These are phyloP conservation scores for Caenorhabditis brenneri DNA, from an alignment of 1,140 invertebrate genomes.

Conservation along the genomic window DNA sequence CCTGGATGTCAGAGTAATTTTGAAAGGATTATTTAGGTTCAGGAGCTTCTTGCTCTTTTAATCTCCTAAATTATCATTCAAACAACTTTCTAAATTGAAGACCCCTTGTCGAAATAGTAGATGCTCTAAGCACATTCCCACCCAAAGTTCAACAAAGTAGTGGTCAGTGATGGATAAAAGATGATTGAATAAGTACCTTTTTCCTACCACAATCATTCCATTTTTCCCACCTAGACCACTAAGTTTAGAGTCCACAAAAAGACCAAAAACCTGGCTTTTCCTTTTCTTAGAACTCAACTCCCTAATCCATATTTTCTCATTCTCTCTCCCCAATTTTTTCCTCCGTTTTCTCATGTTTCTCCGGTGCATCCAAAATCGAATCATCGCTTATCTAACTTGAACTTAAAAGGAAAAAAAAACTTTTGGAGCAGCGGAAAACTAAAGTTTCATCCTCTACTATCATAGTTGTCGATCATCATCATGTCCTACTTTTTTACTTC, in stretches of 20 bases:
- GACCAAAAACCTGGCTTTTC: slow-evolving; percentile 9
- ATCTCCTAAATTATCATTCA: too few relatives aligned
- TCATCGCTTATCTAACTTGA: not conserved
- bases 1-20: too few relatives aligned
- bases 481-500: slow-evolving; percentile 2
- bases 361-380: not conserved
- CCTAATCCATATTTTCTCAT: not conserved
- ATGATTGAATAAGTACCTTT: slow-evolving; percentile 4
- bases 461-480: slow-evolving; percentile 15
- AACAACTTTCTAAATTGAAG: too few relatives aligned
- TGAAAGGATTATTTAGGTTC: too few relatives aligned
- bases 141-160: not conserved
- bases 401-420: not conserved
- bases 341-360: not conserved
- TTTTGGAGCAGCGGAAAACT: not conserved
- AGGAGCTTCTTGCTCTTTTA: too few relatives aligned
- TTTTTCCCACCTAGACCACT: slow-evolving; percentile 38
- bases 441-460: not conserved
- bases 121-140: not conserved
- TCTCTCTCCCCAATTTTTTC: not conserved
- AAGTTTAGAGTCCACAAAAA: slow-evolving; percentile 21
- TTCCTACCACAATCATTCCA: not conserved
- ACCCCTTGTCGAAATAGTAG: not conserved
- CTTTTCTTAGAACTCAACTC: not conserved
- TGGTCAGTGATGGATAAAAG: slow-evolving; percentile 7